These are phyloP conservation scores for Drosophila tripunctata DNA, from an alignment of 2,888 invertebrate genomes.

Conservation along the genomic window DNA sequence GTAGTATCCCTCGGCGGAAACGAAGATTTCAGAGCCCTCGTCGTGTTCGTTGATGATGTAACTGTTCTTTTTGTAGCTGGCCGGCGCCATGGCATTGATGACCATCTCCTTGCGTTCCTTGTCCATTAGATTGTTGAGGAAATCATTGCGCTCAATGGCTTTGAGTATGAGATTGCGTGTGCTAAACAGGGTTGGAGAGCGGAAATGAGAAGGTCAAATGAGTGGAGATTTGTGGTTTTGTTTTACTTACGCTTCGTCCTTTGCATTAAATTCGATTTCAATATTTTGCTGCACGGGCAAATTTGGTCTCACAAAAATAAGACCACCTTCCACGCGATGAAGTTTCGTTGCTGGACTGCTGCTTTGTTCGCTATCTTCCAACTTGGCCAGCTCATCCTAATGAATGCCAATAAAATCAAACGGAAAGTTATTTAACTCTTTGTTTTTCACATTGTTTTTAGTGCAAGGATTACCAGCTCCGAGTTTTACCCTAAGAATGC, in stretches of 20 bases:
- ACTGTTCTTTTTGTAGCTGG: constrained; percentile 88
- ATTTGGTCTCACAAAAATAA: constrained; percentile 85
- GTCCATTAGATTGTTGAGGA: constrained; percentile 91
- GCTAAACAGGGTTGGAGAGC: constrained; percentile 79
- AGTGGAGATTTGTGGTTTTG: constrained; percentile 22
- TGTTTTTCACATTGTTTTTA: constrained; percentile 37
- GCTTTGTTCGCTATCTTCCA: constrained; percentile 46
- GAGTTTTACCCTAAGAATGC: neutral
- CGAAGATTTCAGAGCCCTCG: constrained; percentile 93
- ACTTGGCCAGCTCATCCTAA: constrained; percentile 32
- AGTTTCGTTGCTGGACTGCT: constrained; percentile 49
- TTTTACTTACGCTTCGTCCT: constrained; percentile 86
- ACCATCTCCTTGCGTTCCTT: constrained; percentile 90
- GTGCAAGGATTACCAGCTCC: constrained; percentile 6
- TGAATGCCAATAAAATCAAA: constrained; percentile 28
- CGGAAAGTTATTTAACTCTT: constrained; percentile 40
- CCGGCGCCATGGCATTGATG: constrained; percentile 92
- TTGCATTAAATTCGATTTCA: constrained; percentile 86
- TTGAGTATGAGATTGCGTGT: constrained; percentile 87
- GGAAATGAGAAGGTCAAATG: neutral
- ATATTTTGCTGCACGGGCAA: constrained; percentile 83
- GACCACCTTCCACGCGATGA: constrained; percentile 85
- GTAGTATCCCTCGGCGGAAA: constrained; percentile 93
- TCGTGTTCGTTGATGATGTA: constrained; percentile 92
- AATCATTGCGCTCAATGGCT: constrained; percentile 92